Evolutionary conservation across 2,113 vertebrate species (phyloP).

Genomic region (Pelvicachromis taeniatus): DNA sequence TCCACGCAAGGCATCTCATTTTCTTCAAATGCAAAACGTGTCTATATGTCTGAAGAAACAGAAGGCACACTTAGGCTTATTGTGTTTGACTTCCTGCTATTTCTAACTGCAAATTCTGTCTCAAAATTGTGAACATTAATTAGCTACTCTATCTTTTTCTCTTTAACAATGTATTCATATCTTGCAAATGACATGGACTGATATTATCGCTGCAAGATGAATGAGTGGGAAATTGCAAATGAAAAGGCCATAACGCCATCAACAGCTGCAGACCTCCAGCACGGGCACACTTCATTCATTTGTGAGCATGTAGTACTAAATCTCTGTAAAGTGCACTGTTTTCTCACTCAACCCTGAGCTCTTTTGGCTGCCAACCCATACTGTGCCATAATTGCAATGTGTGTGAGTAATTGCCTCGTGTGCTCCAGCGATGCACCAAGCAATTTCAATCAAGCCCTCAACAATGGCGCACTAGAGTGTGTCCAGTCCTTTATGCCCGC

Average conservation of each 20-base stretch:
- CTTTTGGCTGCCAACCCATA: not conserved
- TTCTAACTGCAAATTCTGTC: not conserved
- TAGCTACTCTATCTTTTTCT: not conserved
- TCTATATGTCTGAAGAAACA: not conserved
- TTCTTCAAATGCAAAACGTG: not conserved
- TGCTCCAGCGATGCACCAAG: not conserved
- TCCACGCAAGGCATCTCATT: not conserved
- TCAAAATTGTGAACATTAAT: not conserved
- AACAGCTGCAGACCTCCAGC: not conserved
- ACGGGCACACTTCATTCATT: not conserved
- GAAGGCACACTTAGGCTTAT: not conserved
- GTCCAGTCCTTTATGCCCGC: conserved; percentile 10
- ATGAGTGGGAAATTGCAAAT: not conserved
- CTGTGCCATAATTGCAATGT: conserved; percentile 28
- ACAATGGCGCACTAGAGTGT: conserved; percentile 10
- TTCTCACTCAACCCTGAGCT: not conserved
- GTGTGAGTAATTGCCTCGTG: conserved; percentile 32
- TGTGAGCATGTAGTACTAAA: not conserved
- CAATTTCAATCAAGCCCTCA: conserved; percentile 43
- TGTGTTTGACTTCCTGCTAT: not conserved
- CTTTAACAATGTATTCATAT: not conserved
- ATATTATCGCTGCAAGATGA: not conserved
- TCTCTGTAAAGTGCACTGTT: not conserved
- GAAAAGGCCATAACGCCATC: not conserved
- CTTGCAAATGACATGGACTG: not conserved